A percentile compares a stretch with the other conserved stretches of the same genome.
Conservation (phyloP, 2,888 invertebrate genomes). For the Dugesia japonica region DNA sequence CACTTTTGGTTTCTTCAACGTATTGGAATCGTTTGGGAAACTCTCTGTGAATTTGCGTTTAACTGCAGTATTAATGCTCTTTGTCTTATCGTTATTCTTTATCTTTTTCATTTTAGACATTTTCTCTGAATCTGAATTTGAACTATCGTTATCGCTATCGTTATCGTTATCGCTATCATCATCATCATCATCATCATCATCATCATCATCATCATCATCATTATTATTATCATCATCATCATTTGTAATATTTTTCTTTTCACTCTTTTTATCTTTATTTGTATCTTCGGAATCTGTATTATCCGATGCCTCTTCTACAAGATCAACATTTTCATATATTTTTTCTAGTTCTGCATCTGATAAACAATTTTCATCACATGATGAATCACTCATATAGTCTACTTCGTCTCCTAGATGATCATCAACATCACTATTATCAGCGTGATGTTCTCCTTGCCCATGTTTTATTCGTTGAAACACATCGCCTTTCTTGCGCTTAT, state of each 20-base stretch:
- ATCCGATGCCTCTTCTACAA: not conserved
- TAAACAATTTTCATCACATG: not conserved
- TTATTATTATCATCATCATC: not conserved
- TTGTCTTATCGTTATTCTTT: no score
- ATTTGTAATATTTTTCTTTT: not conserved
- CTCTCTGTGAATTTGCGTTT: no score
- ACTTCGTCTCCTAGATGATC: constrained; percentile 32
- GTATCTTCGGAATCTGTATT: not conserved
- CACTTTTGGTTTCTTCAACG: not conserved
- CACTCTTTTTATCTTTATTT: not conserved
- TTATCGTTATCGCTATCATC: no score
- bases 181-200: not conserved
- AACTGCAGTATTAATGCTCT: no score
- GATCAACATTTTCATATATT: not conserved
- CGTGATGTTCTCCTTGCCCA: constrained; percentile 17
- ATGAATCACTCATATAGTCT: not conserved
- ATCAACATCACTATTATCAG: constrained; percentile 31
- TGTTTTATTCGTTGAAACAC: not conserved
- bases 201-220: not conserved
- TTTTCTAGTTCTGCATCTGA: not conserved
- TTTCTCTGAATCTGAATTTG: no score
- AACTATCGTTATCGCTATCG: no score
- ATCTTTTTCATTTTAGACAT: no score
- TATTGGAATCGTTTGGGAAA: no score
- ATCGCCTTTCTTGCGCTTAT: not conserved